A percentile compares a stretch with the other conserved stretches of the same genome.
Conservation (phyloP, 1,140 invertebrate species). For the Ruditapes philippinarum region DNA sequence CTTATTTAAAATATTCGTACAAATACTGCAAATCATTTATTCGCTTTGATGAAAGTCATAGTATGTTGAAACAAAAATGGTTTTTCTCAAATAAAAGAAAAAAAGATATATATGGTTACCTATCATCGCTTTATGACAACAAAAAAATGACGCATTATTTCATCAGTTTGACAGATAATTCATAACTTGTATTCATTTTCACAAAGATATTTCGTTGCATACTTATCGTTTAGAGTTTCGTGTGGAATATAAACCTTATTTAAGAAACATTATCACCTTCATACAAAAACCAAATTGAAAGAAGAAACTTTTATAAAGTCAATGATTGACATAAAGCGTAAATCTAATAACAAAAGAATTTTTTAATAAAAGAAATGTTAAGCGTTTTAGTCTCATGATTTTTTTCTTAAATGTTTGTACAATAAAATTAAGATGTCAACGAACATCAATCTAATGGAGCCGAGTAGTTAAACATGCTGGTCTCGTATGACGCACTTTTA, state of each 20-base stretch:
- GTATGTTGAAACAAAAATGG: too few relatives aligned
- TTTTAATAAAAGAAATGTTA: not conserved
- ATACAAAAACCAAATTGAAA: not conserved
- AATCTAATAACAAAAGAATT: not conserved
- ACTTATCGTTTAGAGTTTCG: not conserved
- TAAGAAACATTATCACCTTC: not conserved
- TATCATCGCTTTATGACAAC: too few relatives aligned
- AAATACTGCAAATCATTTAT: too few relatives aligned
- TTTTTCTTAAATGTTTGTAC: not conserved
- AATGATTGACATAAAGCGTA: not conserved
- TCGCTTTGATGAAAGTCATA: too few relatives aligned
- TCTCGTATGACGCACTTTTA: too few relatives aligned
- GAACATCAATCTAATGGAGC: too few relatives aligned
- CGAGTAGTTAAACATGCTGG: too few relatives aligned
- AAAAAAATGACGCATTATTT: too few relatives aligned
- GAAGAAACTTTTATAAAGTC: not conserved
- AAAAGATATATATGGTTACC: too few relatives aligned
- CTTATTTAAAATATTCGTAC: too few relatives aligned
- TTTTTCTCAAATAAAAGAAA: too few relatives aligned
- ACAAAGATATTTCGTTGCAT: not conserved
- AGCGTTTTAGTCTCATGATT: not conserved
- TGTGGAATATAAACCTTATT: not conserved
- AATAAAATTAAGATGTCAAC: too few relatives aligned
- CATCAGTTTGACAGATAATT: not conserved
- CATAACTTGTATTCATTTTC: not conserved